Conservation (phyloP, 2,797 vertebrate species). For the Pogonophryne albipinna region DNA sequence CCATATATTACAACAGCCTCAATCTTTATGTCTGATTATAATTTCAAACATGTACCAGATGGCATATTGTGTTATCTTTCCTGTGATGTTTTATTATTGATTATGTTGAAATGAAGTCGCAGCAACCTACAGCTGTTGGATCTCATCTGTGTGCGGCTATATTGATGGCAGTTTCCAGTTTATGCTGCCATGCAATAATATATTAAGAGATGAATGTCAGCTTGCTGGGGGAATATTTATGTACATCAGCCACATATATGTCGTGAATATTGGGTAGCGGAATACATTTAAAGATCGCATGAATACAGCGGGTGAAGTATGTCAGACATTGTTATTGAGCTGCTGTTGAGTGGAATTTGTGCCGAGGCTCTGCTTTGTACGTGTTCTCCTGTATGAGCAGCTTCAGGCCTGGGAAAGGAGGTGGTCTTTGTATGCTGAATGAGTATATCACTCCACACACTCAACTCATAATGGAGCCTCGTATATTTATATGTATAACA, state of each 20-base stretch:
- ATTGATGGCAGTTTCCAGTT: slow-evolving; percentile 7
- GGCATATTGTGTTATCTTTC: slow-evolving; percentile 6
- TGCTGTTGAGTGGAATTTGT: background rate
- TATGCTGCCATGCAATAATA: background rate
- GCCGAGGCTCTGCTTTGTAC: background rate
- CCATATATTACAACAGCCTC: background rate
- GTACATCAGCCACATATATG: slow-evolving; percentile 4
- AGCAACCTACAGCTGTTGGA: background rate
- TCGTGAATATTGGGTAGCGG: background rate
- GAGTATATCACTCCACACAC: slow-evolving; percentile 19
- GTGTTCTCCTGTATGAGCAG: background rate
- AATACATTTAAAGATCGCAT: background rate
- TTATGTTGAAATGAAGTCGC: background rate
- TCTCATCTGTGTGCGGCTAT: slow-evolving; percentile 1
- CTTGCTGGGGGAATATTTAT: slow-evolving; percentile 19
- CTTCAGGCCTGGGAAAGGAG: slow-evolving; percentile 7
- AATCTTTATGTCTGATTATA: background rate
- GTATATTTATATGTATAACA: slow-evolving; percentile 14
- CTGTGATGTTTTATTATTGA: slow-evolving; percentile 7
- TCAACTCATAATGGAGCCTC: slow-evolving; percentile 2
- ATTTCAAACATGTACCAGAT: slow-evolving; percentile 12
- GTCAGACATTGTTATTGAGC: background rate
- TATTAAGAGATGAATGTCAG: slow-evolving; percentile 8
- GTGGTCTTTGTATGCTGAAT: slow-evolving; percentile 30
- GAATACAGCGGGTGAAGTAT: background rate